Percentiles rank a stretch among this genome's conserved stretches.
Evolutionary conservation across 2,797 vertebrate species (phyloP).

Genomic region (Scolopax rusticola): DNA sequence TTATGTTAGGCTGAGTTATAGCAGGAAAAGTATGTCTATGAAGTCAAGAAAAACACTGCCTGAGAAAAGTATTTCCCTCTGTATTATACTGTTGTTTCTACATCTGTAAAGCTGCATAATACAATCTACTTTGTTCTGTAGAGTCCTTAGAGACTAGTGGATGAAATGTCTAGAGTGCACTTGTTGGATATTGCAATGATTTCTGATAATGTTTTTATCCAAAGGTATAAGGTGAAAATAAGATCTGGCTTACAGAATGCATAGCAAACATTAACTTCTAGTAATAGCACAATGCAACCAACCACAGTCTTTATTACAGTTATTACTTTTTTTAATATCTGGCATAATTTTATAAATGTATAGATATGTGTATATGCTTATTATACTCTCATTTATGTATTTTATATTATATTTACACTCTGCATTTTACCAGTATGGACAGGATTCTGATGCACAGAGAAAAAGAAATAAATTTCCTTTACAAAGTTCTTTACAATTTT

Average conservation of each 20-base stretch:
- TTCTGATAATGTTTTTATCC: not conserved
- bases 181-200: not conserved
- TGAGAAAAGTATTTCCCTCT: not conserved
- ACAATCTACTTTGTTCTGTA: not conserved
- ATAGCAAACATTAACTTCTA: not conserved
- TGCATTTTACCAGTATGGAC: not conserved
- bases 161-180: not conserved
- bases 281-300: not conserved
- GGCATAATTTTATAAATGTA: not conserved
- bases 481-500: not conserved
- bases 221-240: not conserved
- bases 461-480: not conserved
- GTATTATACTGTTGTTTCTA: not conserved
- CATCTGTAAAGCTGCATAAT: not conserved
- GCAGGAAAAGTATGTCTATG: not conserved
- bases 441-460: not conserved
- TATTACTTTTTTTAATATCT: not conserved
- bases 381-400: not conserved
- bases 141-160: not conserved
- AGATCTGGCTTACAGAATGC: not conserved
- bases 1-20: not conserved
- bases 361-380: accelerated
- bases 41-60: not conserved
- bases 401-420: not conserved
- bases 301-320: not conserved